Evolutionary conservation across 2,797 vertebrate genomes (phyloP).

Genomic region (Sebastes hopkinsi): DNA sequence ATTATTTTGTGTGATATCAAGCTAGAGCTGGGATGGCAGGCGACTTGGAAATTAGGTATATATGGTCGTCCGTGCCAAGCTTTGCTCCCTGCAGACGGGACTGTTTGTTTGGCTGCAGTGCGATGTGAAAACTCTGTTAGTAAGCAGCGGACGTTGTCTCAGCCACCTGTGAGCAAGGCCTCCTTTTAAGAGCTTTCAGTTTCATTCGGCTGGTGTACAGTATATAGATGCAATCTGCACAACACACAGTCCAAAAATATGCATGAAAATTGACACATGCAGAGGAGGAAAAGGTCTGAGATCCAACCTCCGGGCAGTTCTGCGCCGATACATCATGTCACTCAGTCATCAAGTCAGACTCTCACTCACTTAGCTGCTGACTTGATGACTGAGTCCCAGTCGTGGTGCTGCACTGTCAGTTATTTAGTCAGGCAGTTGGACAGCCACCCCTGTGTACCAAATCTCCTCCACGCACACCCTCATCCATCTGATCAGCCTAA

Average conservation of each 20-base stretch:
- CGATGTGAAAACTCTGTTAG: conserved; percentile 39
- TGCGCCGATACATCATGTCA: conserved; percentile 65
- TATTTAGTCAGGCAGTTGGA: conserved; percentile 61
- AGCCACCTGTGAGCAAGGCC: conserved; percentile 45
- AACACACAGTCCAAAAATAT: conserved; percentile 28
- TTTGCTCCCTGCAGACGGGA: conserved; percentile 51
- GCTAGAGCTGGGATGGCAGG: conserved; percentile 70
- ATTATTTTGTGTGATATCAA: conserved; percentile 80
- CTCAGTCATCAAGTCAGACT: conserved; percentile 60
- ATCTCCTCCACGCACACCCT: conserved; percentile 34
- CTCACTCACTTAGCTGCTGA: conserved; percentile 67
- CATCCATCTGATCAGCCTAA: conserved; percentile 34
- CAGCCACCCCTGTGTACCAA: conserved; percentile 32
- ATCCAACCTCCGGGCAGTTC: conserved; percentile 60
- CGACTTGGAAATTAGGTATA: conserved; percentile 68
- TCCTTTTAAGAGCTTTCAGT: conserved; percentile 35
- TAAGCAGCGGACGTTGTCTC: conserved; percentile 35
- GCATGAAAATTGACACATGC: conserved; percentile 50
- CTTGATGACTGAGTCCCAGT: conserved; percentile 60
- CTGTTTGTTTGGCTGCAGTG: conserved; percentile 57
- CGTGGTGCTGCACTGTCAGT: conserved; percentile 51
- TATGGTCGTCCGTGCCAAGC: conserved; percentile 60
- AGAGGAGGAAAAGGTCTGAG: conserved; percentile 19
- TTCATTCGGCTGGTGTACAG: conserved; percentile 39
- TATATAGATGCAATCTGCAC: conserved; percentile 29